These are phyloP conservation scores for Pollimyrus isidori DNA, from an alignment of 2,113 vertebrate species.

Conservation along the genomic window DNA sequence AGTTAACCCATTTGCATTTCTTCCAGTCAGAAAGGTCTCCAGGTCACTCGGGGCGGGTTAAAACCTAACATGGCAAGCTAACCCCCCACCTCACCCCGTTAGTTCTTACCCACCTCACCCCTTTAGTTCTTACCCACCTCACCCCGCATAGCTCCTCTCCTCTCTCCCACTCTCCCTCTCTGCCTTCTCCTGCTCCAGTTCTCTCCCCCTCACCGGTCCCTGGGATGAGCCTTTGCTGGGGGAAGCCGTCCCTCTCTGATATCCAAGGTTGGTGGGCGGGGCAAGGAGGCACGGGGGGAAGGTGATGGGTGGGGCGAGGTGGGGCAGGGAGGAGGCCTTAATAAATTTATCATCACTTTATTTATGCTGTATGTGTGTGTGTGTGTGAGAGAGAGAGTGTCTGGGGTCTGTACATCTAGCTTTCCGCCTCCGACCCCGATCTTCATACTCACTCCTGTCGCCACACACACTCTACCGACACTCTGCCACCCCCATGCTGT, in stretches of 20 bases:
- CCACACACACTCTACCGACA: slow-evolving; percentile 21
- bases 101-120: background rate
- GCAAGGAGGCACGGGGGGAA: background rate
- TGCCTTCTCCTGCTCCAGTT: background rate
- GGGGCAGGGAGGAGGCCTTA: background rate
- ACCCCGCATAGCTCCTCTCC: background rate
- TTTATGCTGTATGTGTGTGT: slow-evolving; percentile 40
- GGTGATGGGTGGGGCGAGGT: background rate
- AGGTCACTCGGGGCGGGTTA: slow-evolving; percentile 84
- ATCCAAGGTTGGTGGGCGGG: slow-evolving; percentile 7
- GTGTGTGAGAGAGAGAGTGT: background rate
- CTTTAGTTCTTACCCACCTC: background rate
- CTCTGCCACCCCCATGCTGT: background rate
- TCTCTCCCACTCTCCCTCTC: slow-evolving; percentile 21
- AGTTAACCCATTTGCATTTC: slow-evolving; percentile 92
- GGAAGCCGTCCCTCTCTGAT: slow-evolving; percentile 25
- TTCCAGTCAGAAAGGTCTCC: slow-evolving; percentile 93
- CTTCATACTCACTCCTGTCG: background rate
- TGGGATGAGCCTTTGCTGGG: no score
- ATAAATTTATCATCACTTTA: slow-evolving; percentile 28
- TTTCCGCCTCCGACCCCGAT: background rate
- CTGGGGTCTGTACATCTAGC: background rate
- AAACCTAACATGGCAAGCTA: slow-evolving; percentile 54
- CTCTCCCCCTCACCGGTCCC: background rate
- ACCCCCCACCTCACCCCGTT: slow-evolving; percentile 5